phyloP scores from a whole-genome alignment of 1,140 invertebrate species.

The Manduca sexta region DNA sequence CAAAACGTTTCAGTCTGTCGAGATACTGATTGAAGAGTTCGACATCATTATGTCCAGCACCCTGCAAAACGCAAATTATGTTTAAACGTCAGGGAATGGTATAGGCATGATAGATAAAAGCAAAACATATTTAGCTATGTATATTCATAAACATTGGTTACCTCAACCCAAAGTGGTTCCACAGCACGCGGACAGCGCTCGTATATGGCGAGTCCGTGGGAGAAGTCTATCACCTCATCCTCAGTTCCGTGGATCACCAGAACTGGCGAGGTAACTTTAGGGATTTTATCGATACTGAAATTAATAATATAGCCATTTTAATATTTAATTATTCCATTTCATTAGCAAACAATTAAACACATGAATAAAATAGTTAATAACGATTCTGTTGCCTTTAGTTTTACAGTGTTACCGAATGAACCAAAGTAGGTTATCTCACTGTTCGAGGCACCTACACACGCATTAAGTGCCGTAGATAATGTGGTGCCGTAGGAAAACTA shows the following conservation, averaged over 20 bases:
- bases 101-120: too few species aligned
- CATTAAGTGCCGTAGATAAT: too few species aligned
- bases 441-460: too few species aligned
- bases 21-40: constrained; percentile 98
- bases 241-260: constrained; percentile 99
- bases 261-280: constrained; percentile 98
- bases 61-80: too few species aligned
- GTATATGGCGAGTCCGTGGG: constrained; percentile 98
- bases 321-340: background rate
- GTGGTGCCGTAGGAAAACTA: too few species aligned
- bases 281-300: constrained; percentile 96
- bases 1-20: constrained; percentile 97
- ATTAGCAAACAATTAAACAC: background rate
- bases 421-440: too few species aligned
- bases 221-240: constrained; percentile 99
- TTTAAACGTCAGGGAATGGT: too few species aligned
- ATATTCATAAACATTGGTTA: too few species aligned
- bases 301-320: constrained; percentile 9
- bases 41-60: constrained; percentile 99
- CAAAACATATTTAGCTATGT: too few species aligned
- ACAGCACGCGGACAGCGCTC: constrained; percentile 97
- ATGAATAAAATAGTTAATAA: too few species aligned
- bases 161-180: constrained; percentile 98
- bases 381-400: too few species aligned
- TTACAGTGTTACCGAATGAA: too few species aligned